These are phyloP conservation scores for Gouania willdenowi DNA, from an alignment of 2,797 vertebrate species.

Conservation along the genomic window DNA sequence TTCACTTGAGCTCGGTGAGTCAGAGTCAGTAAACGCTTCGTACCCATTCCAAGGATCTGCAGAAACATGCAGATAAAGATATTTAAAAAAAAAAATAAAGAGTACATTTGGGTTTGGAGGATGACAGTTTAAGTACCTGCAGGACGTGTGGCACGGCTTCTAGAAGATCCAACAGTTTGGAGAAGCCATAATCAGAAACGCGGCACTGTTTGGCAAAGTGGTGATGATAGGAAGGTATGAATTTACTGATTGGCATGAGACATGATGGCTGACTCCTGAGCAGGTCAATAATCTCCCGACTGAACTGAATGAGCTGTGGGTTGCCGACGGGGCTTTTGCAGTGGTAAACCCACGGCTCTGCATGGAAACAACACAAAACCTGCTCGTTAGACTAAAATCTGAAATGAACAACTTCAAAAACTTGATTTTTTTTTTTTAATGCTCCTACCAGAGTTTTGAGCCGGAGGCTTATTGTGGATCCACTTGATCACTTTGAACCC, in stretches of 20 bases:
- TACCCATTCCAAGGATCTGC: conserved; percentile 95
- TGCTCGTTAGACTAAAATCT: neutral
- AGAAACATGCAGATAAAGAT: neutral
- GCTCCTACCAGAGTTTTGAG: conserved; percentile 83
- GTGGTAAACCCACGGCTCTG: conserved; percentile 92
- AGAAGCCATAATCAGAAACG: conserved; percentile 95
- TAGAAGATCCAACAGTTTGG: conserved; percentile 91
- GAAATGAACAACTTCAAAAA: too few species aligned
- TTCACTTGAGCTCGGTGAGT: conserved; percentile 97
- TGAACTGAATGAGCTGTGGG: conserved; percentile 97
- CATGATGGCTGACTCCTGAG: conserved; percentile 90
- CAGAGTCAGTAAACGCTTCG: conserved; percentile 89
- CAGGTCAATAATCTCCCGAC: conserved; percentile 93
- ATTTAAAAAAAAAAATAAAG: neutral
- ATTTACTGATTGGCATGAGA: conserved; percentile 87
- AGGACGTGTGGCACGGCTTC: conserved; percentile 96
- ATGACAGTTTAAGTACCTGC: conserved; percentile 79
- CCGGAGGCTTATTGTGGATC: conserved; percentile 95
- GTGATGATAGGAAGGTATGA: conserved; percentile 96
- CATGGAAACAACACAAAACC: neutral
- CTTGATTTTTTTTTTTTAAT: too few species aligned
- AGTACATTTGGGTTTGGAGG: rapidly evolving
- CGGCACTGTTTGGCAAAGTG: conserved; percentile 98
- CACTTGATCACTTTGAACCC: conserved; percentile 97
- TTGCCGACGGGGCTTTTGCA: conserved; percentile 96